Percentiles rank a stretch among this genome's conserved stretches.
phyloP scores from a whole-genome alignment of 2,113 vertebrate species.

The Choloepus hoffmanni region DNA sequence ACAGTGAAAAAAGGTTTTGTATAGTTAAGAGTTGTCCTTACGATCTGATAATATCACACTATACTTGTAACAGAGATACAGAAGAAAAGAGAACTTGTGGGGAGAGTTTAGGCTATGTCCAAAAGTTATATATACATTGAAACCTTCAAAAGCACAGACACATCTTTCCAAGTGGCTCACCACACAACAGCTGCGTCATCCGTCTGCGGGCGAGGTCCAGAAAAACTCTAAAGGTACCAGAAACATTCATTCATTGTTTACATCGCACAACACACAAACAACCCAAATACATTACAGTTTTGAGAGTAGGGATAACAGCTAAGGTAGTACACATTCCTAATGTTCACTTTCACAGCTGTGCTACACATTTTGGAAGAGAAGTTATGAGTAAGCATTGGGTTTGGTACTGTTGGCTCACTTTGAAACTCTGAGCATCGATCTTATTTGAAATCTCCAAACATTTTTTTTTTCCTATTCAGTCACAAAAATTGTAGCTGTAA shows the following conservation, averaged over 20 bases:
- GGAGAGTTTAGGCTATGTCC: conserved; percentile 87
- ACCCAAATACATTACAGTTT: conserved; percentile 91
- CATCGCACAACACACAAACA: conserved; percentile 91
- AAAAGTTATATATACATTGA: conserved; percentile 93
- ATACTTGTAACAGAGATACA: conserved; percentile 90
- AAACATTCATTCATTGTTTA: conserved; percentile 94
- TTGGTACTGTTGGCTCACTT: conserved; percentile 89
- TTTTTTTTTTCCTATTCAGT: conserved; percentile 83
- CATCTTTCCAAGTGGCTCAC: conserved; percentile 90
- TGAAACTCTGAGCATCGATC: conserved; percentile 89
- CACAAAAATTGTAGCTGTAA: conserved; percentile 89
- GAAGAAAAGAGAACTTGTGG: conserved; percentile 88
- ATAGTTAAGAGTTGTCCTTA: conserved; percentile 86
- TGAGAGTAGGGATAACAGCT: conserved; percentile 93
- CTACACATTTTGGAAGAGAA: conserved; percentile 94
- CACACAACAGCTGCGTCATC: conserved; percentile 89
- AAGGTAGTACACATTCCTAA: conserved; percentile 95
- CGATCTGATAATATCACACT: conserved; percentile 87
- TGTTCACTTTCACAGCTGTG: conserved; percentile 98
- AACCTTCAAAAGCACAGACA: conserved; percentile 94
- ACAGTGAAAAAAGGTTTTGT: conserved; percentile 82
- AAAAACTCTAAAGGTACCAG: conserved; percentile 91
- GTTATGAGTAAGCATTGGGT: conserved; percentile 89
- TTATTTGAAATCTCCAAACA: conserved; percentile 90
- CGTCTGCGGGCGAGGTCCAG: conserved; percentile 86